Percentiles rank a stretch among this genome's conserved stretches.
These are phyloP conservation scores for Phallusia fumigata DNA, from an alignment of 23 tunicate genomes.

Conservation along the genomic window DNA sequence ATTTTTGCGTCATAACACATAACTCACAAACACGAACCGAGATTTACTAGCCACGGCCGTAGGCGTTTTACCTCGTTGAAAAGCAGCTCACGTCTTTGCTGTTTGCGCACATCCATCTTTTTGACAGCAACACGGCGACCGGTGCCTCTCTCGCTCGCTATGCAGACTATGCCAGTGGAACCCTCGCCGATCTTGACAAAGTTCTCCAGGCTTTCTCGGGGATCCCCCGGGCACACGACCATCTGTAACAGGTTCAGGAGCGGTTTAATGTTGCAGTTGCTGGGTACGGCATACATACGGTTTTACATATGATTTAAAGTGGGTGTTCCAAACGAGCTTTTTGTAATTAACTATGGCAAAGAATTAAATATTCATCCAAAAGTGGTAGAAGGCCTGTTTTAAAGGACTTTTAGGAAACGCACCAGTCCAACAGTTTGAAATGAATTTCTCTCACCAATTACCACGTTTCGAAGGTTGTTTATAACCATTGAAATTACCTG, in stretches of 20 bases:
- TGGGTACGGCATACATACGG: too few relatives aligned
- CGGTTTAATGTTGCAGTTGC: not conserved
- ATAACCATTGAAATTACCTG: constrained; percentile 41
- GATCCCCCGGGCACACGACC: constrained; percentile 97
- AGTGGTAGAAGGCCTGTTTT: too few relatives aligned
- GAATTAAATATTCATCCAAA: too few relatives aligned
- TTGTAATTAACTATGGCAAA: too few relatives aligned
- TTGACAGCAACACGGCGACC: constrained; percentile 95
- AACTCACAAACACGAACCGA: not conserved
- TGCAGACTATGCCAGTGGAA: constrained; percentile 90
- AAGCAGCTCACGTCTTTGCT: constrained; percentile 89
- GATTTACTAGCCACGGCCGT: not conserved
- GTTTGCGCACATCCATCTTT: constrained; percentile 87
- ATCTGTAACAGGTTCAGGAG: constrained; percentile 26
- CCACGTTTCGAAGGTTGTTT: too few relatives aligned
- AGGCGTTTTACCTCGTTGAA: constrained; percentile 84
- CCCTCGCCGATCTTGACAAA: constrained; percentile 94
- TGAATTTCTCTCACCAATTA: too few relatives aligned
- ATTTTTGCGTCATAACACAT: too few relatives aligned
- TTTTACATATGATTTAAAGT: too few relatives aligned
- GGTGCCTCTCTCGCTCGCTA: constrained; percentile 74
- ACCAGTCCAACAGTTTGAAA: too few relatives aligned
- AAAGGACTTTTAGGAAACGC: too few relatives aligned
- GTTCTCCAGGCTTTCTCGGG: constrained; percentile 87
- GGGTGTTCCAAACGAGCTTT: too few relatives aligned